Base-by-base conservation (phyloP, 2,797 vertebrate species). In the Sebastolobus alascanus region DNA sequence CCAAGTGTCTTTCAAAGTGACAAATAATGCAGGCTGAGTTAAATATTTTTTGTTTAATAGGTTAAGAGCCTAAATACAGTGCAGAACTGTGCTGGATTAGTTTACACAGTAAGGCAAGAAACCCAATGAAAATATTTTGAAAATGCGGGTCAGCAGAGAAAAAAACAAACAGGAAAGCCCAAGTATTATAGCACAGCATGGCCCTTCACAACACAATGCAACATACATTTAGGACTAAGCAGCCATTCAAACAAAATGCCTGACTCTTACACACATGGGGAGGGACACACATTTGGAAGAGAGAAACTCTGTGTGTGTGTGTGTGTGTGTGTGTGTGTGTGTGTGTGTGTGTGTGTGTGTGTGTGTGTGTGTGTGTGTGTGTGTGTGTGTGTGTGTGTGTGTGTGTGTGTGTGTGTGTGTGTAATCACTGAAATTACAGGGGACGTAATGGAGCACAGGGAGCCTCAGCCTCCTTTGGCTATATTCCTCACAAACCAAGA, bases 401-500 rank as follows among this genome's bases (percentile, higher is more conserved):
- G 77, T 81, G 73, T 79, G 69, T 81, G 46, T 58, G 79, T 82
- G 79, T 84, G 84, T 92, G 83, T 91, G 85, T 87, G 92, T 84
- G 86, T 85, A 86, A 91, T 95, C 91, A 90, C 88, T 89, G 77
- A 94, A 96, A 96, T 96, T 95, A 96, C 93, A 95, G 95, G 93
- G 94, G 89, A 91, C 79, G 86, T 89, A 92, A 93, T 89, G 90
- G 93, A 89, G 90, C 84, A 90, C 87, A 56, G 90, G 92, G 91
- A 94, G 94, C 91, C 89, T 93, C 84, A 86, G 90, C 92, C 92
- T 94, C 83, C 79, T 81, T 83, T 87, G 90, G 91, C 89, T 93
- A 80, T 91, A 90, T 83, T 94, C 89, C 92, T 91, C 89, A 87
- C 87, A 92, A 93, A 93, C 88, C 93, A 92, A 93, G 94, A 95